Conservation (phyloP, 2,797 vertebrate species). For the Crenichthys baileyi region DNA sequence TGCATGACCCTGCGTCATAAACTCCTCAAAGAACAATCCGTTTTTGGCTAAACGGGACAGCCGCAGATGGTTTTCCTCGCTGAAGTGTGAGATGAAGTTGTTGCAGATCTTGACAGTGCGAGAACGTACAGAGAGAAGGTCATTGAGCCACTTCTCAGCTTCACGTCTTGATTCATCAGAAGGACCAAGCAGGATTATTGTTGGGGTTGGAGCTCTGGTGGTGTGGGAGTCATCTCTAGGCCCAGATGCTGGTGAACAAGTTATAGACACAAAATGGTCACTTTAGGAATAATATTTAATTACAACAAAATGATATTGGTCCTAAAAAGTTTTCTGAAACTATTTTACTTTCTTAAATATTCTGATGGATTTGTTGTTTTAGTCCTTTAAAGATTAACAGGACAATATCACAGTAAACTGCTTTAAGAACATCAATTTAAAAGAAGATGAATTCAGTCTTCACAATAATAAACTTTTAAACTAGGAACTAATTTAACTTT, state of each 20-base stretch:
- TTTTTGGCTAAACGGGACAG: constrained; percentile 31
- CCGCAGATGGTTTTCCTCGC: constrained; percentile 68
- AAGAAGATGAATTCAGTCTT: too few relatives aligned
- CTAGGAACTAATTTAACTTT: too few relatives aligned
- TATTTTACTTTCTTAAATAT: too few relatives aligned
- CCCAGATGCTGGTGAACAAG: background rate
- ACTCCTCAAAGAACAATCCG: constrained; percentile 63
- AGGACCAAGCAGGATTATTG: constrained; percentile 24
- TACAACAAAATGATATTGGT: background rate
- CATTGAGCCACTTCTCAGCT: constrained; percentile 78
- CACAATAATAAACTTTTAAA: too few relatives aligned
- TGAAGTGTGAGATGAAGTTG: constrained; percentile 82
- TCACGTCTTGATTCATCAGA: constrained; percentile 26
- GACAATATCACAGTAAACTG: too few relatives aligned
- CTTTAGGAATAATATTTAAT: background rate
- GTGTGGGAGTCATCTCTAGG: accelerated
- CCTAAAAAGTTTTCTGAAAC: too few relatives aligned
- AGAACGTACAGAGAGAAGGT: background rate
- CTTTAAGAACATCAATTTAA: too few relatives aligned
- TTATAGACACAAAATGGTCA: background rate
- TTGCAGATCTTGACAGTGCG: constrained; percentile 66
- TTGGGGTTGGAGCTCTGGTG: background rate
- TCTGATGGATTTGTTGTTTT: too few relatives aligned
- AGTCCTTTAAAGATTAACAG: too few relatives aligned
- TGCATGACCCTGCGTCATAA: constrained; percentile 58